Conservation (phyloP, 1,140 invertebrate species). For the Metopolophium dirhodum region DNA sequence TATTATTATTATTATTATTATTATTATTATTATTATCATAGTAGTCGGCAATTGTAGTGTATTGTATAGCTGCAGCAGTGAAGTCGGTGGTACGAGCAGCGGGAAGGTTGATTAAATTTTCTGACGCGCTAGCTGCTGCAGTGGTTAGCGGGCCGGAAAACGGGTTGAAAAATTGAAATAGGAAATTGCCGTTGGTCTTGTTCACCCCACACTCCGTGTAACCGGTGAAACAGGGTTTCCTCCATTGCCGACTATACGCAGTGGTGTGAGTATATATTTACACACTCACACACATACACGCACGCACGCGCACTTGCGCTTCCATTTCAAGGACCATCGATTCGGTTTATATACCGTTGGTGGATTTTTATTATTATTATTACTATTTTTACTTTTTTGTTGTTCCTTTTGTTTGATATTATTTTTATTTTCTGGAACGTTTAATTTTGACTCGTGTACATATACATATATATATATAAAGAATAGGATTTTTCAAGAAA, state of each 20-base stretch:
- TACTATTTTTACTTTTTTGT: not conserved
- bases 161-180: conserved; percentile 50
- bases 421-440: conserved; percentile 12
- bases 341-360: conserved; percentile 1
- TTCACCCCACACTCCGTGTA: not conserved
- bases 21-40: not conserved
- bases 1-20: conserved; percentile 9
- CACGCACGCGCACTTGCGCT: not conserved
- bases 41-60: not conserved
- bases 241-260: not conserved
- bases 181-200: conserved; percentile 36
- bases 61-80: not conserved
- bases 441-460: not conserved
- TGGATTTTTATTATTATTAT: not conserved
- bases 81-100: not conserved
- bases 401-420: not conserved
- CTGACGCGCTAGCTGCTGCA: not conserved
- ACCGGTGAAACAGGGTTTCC: not conserved
- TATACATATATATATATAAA: not conserved
- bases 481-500: not conserved
- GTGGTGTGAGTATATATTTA: not conserved
- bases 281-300: not conserved
- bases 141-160: conserved; percentile 43
- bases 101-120: conserved; percentile 42
- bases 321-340: conserved; percentile 6